A percentile compares a stretch with the other conserved stretches of the same genome.
phyloP scores from a whole-genome alignment of 2,113 vertebrate species.

The Neolamprologus devosi region DNA sequence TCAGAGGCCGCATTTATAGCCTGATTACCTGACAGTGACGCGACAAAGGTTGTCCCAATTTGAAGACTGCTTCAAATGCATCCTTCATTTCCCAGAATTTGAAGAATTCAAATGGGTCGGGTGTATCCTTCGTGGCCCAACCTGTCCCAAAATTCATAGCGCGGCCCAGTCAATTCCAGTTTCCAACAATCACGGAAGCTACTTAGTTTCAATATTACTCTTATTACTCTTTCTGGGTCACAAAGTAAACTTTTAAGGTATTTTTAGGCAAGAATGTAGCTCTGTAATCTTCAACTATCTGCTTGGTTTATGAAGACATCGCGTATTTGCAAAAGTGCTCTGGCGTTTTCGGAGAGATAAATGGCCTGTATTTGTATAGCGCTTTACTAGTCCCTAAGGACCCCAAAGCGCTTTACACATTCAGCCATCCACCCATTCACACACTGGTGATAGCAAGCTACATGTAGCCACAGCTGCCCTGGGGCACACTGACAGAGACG shows the following conservation, averaged over 20 bases:
- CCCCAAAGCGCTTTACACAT: too few relatives aligned
- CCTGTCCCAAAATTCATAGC: neutral
- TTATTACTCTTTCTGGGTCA: neutral
- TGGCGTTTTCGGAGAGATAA: neutral
- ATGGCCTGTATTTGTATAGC: neutral
- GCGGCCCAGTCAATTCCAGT: neutral
- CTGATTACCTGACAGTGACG: rapidly evolving
- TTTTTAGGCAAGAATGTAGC: neutral
- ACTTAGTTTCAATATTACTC: neutral
- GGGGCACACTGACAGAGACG: neutral
- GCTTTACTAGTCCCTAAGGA: neutral
- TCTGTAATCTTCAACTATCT: neutral
- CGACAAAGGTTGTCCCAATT: neutral
- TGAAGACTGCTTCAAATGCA: neutral
- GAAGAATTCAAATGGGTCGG: neutral
- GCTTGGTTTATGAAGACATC: neutral
- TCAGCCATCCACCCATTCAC: neutral
- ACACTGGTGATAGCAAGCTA: neutral
- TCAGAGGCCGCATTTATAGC: neutral
- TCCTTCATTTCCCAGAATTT: neutral
- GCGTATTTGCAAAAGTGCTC: neutral
- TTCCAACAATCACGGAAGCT: neutral
- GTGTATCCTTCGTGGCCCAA: neutral
- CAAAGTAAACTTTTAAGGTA: neutral
- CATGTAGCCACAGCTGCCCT: neutral